These are phyloP conservation scores for Aurelia sp. DNA, from an alignment of 30 jellyfish, hydroid and myxozoan genomes.

Conservation along the genomic window DNA sequence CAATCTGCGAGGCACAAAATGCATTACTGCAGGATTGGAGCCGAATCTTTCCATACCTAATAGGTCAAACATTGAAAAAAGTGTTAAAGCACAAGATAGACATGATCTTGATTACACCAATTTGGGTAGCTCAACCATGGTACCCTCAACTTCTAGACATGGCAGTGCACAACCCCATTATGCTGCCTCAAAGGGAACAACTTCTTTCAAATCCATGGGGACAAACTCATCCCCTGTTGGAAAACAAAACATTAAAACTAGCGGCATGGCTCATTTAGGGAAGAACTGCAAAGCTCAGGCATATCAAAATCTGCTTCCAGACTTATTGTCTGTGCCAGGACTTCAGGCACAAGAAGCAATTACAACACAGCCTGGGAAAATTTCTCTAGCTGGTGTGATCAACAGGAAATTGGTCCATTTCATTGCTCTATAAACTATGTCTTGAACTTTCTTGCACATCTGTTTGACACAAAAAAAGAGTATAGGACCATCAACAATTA, in stretches of 20 bases:
- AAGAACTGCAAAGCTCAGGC: constrained; percentile 16
- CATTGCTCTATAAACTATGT: constrained; percentile 31
- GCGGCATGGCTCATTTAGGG: constrained; percentile 65
- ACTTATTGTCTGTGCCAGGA: constrained; percentile 42
- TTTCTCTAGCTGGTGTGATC: constrained; percentile 57
- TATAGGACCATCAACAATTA: constrained; percentile 30
- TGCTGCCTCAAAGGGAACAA: too few species aligned
- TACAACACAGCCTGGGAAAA: constrained; percentile 55
- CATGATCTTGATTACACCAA: constrained; percentile 41
- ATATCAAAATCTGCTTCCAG: constrained; percentile 34
- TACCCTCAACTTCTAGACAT: too few species aligned
- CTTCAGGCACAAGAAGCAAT: constrained; percentile 34
- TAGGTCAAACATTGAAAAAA: constrained; percentile 16
- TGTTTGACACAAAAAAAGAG: constrained; percentile 9
- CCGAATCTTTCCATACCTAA: constrained; percentile 25
- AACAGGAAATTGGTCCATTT: constrained; percentile 35
- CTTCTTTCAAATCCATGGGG: too few species aligned
- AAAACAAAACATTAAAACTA: too few species aligned
- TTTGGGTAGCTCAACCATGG: constrained; percentile 67
- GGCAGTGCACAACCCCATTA: constrained; percentile 12
- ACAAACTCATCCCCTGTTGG: constrained; percentile 18
- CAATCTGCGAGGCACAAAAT: constrained; percentile 14
- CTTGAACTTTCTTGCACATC: constrained; percentile 21
- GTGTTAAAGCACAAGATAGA: constrained; percentile 1
- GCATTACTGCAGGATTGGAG: constrained; percentile 46